A percentile compares a stretch with the other conserved stretches of the same genome.
These are phyloP conservation scores for Equus quagga DNA, from an alignment of 2,113 vertebrate species.

Conservation along the genomic window DNA sequence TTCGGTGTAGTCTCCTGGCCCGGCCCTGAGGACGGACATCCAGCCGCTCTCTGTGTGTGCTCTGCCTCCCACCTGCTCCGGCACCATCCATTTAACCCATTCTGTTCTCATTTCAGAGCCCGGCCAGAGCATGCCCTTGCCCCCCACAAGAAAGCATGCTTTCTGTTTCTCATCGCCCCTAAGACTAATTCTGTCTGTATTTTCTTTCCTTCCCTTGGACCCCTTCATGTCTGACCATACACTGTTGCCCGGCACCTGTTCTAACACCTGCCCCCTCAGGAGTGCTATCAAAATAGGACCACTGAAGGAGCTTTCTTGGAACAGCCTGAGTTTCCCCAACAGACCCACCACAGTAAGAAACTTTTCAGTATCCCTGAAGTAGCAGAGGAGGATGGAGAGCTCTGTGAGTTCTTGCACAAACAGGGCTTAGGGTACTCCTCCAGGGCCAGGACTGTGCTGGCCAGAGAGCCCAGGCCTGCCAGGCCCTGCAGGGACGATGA, in stretches of 20 bases:
- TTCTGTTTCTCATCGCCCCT: conserved; percentile 90
- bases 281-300: conserved; percentile 90
- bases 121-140: conserved; percentile 92
- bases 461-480: conserved; percentile 57
- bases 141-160: conserved; percentile 93
- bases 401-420: conserved; percentile 79
- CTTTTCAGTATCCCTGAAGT: conserved; percentile 99
- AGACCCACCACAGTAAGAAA: conserved; percentile 92
- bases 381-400: conserved; percentile 93
- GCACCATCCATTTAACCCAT: conserved; percentile 62
- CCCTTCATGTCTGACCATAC: conserved; percentile 90
- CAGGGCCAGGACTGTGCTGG: conserved; percentile 69
- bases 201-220: conserved; percentile 87
- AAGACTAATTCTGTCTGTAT: conserved; percentile 99
- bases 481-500: conserved; percentile 83
- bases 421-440: conserved; percentile 80
- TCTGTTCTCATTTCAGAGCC: conserved; percentile 87
- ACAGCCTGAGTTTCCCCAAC: conserved; percentile 92
- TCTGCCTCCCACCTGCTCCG: conserved; percentile 47
- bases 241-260: conserved; percentile 79
- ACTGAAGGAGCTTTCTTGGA: conserved; percentile 91
- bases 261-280: conserved; percentile 89
- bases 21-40: background rate
- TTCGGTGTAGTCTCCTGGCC: background rate
- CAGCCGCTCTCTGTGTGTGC: conserved; percentile 58